Base-by-base conservation (phyloP, 2,797 vertebrate species). In the Rhinophrynus dorsalis region DNA sequence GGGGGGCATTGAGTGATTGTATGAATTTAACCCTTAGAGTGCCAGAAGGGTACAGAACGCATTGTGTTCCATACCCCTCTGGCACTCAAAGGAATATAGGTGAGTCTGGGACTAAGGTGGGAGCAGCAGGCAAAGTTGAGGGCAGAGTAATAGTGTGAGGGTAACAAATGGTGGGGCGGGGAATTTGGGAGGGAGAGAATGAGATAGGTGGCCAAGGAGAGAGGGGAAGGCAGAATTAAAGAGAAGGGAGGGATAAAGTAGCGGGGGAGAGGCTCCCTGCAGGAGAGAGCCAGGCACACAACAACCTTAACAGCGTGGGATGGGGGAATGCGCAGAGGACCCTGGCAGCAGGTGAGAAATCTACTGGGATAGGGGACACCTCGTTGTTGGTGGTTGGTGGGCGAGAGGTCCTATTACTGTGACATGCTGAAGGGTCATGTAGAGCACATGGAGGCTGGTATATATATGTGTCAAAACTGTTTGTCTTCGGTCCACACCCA, bases 221-320 rank as follows among this genome's bases (percentile, higher is more conserved):
- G 18, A 60, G 56, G 24, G 57, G 45, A 20, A 48, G 45, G 45
- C 20, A 48, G 45, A 13, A 1, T 23, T 48, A 15, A 35, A 13
- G 27, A 60, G 18, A 9, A 26, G 5, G 27, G 33, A 11, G 17
- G 44, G 44, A 13, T 21, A 6, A 45, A 18, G 42, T 45, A 38
- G 12, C 6, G 40, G 15, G 15, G 40, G 40, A 44, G 20, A 23
- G 21, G 21, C 7, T 12, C 21, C 26, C 23, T 56, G 27, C 37
- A 17, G 13, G 17, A 23, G 6, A 54, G 56, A 32, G 12, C 2
- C 29, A 33, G 52, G 44, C 65, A 58, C 62, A 32, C 47, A 60
- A 52, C 63, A 0, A 8, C 3, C 10, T 21, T 8, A 27, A 54
- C 63, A 67, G 52, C 57, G 60, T 56, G 62, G 62, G 24, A 52